A percentile compares a stretch with the other conserved stretches of the same genome.
Evolutionary conservation across 2,797 vertebrate genomes (phyloP).

Genomic region (Darevskia mixta): DNA sequence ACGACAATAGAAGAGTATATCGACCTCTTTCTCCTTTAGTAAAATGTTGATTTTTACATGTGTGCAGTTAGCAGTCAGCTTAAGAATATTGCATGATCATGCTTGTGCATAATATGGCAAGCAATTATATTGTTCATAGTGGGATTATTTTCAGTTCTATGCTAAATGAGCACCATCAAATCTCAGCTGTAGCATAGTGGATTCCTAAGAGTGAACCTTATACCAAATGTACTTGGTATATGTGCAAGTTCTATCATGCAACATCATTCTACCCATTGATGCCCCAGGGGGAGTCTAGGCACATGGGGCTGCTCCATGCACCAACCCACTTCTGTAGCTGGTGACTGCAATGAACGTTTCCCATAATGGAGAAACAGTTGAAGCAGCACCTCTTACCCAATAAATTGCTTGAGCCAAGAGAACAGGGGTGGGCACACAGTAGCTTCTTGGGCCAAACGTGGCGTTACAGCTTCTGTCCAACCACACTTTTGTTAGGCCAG

Average conservation of each 20-base stretch:
- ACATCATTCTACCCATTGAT: neutral
- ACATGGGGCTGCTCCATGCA: neutral
- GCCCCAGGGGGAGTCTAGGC: too few relatives aligned
- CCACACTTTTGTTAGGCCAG: neutral
- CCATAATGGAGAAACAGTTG: neutral
- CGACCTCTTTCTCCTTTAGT: neutral
- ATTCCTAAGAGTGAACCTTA: neutral
- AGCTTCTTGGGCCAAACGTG: too few relatives aligned
- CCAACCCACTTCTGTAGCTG: neutral
- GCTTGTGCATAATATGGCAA: neutral
- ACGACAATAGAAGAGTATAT: conserved; percentile 14
- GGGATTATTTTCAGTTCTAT: neutral
- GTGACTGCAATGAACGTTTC: neutral
- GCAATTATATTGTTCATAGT: neutral
- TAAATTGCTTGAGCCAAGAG: neutral
- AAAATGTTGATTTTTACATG: neutral
- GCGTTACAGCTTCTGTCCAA: too few relatives aligned
- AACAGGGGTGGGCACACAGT: neutral
- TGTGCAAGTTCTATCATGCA: neutral
- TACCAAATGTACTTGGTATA: neutral
- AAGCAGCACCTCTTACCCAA: neutral
- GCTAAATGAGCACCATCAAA: neutral
- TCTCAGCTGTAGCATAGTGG: neutral
- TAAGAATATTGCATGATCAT: neutral
- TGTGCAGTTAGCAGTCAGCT: neutral